Percentiles rank a stretch among this genome's conserved stretches.
These are phyloP conservation scores for Hemicentrotus pulcherrimus DNA, from an alignment of 35 echinoderm and acorn worm species.

Conservation along the genomic window DNA sequence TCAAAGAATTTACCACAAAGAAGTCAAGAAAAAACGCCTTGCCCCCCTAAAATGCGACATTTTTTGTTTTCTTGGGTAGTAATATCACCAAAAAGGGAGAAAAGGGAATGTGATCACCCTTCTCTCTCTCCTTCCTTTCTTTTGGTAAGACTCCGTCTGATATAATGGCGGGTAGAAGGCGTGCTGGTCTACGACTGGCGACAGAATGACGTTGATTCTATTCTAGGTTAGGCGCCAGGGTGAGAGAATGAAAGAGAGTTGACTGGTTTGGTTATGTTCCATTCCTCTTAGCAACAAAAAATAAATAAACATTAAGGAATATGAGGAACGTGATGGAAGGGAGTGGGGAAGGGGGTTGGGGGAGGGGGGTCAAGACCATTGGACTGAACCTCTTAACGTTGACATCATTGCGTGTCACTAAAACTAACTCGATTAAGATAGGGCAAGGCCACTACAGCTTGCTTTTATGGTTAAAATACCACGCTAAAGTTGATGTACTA, in stretches of 20 bases:
- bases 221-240: slow-evolving; percentile 25
- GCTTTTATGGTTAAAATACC: too few relatives aligned
- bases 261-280: background rate
- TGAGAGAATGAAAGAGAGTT: background rate
- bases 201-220: background rate
- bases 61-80: background rate
- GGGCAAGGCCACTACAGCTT: too few relatives aligned
- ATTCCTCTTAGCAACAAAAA: background rate
- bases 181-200: background rate
- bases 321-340: background rate
- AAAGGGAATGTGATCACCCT: background rate
- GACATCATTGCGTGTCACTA: background rate
- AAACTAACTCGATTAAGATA: too few relatives aligned
- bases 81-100: background rate
- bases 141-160: background rate
- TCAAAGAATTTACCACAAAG: background rate
- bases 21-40: slow-evolving; percentile 25
- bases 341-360: background rate
- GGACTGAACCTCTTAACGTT: background rate
- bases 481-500: too few relatives aligned
- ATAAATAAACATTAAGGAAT: background rate
- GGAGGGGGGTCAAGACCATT: background rate
- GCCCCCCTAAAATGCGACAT: background rate
- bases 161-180: background rate
- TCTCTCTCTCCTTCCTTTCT: background rate